Percentiles rank a stretch among this genome's conserved stretches.
Conservation (phyloP, 2,797 vertebrate species). For the Peromyscus aztecus region DNA sequence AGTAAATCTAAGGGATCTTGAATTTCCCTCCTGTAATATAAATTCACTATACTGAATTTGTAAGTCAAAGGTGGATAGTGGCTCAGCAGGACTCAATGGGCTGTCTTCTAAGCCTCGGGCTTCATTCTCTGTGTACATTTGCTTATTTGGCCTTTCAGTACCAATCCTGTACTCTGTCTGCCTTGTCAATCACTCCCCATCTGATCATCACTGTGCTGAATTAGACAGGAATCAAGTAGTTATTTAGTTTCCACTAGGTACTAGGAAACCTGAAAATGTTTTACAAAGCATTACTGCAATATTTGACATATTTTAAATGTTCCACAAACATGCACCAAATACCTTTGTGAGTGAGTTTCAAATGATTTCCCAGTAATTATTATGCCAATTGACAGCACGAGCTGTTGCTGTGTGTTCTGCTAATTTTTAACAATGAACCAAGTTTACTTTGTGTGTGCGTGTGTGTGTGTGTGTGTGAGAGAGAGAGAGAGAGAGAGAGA, state of each 20-base stretch:
- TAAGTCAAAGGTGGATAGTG: neutral
- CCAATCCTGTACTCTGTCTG: neutral
- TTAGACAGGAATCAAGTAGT: neutral
- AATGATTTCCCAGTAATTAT: neutral
- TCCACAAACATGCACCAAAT: neutral
- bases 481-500: no score
- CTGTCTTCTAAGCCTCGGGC: neutral
- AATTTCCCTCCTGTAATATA: neutral
- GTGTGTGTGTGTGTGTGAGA: no score
- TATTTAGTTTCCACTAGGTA: neutral
- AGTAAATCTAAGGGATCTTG: neutral
- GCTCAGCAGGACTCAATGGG: neutral
- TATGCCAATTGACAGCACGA: neutral
- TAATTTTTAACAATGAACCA: neutral
- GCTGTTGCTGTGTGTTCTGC: neutral
- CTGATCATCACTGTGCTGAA: neutral
- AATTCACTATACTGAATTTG: neutral
- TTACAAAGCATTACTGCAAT: neutral
- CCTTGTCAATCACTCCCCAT: neutral
- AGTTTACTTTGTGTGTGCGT: neutral
- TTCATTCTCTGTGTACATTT: neutral
- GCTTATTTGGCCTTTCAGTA: neutral
- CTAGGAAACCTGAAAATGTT: neutral
- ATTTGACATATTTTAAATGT: neutral
- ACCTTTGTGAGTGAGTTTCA: neutral